Percentiles rank a stretch among this genome's conserved stretches.
These are phyloP conservation scores for Orchestia grillus DNA, from an alignment of 1,140 invertebrate genomes.

Conservation along the genomic window DNA sequence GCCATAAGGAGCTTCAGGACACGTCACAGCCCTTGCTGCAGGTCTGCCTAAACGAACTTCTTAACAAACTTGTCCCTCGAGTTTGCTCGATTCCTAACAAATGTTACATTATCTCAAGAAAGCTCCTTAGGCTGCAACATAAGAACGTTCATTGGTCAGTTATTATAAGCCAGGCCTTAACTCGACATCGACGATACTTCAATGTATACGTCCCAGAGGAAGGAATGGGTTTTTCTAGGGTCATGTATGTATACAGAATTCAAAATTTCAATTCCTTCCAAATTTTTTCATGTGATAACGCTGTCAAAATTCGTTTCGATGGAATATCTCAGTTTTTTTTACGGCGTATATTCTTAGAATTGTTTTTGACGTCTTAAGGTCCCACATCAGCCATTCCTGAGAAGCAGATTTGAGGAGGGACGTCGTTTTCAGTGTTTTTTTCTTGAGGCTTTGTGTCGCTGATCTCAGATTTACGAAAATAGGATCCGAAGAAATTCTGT, in stretches of 20 bases:
- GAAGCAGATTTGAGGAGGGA: not conserved
- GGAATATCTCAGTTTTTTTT: not conserved
- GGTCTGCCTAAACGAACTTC: not conserved
- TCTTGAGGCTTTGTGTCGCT: not conserved
- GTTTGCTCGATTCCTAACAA: not conserved
- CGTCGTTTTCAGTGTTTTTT: not conserved
- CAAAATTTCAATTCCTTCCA: no score
- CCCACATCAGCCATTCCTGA: not conserved
- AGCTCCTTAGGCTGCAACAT: not conserved
- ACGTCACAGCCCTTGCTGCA: not conserved
- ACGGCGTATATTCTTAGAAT: not conserved
- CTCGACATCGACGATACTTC: no score
- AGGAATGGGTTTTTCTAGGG: no score
- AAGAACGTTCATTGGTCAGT: not conserved
- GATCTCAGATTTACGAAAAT: not conserved
- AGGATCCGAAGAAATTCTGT: conserved; percentile 5
- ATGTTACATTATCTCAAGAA: not conserved
- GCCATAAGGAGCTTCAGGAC: not conserved
- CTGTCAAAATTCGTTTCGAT: not conserved
- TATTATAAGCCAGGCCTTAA: not conserved
- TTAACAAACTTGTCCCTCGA: not conserved
- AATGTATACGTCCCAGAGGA: no score
- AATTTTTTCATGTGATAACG: no score
- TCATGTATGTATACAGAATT: no score
- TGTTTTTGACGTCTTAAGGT: not conserved